Evolutionary conservation across 2,113 vertebrate genomes (phyloP).

Genomic region (Donacobius atricapilla): DNA sequence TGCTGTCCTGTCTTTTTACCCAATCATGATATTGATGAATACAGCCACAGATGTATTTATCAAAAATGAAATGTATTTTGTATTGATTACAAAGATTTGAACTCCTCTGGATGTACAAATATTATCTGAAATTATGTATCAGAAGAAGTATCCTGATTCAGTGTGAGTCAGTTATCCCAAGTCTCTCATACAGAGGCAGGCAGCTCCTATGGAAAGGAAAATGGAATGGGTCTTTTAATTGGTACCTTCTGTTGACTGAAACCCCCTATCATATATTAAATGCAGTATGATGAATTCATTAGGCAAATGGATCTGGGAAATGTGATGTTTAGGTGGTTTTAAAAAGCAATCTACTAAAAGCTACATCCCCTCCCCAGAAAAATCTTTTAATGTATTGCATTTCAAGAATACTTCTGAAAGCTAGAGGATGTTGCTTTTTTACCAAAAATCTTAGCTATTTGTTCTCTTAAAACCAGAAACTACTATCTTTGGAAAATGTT

Average conservation of each 20-base stretch:
- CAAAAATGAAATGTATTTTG: not conserved
- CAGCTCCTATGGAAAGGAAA: not conserved
- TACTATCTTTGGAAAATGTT: not conserved
- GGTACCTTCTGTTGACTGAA: not conserved
- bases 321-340: not conserved
- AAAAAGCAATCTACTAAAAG: conserved; percentile 7
- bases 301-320: conserved; percentile 7
- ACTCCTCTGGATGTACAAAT: not conserved
- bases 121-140: not conserved
- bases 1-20: not conserved
- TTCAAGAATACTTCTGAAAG: not conserved
- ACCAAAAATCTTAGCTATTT: not conserved
- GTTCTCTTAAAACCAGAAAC: not conserved
- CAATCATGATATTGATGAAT: not conserved
- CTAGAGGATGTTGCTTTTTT: not conserved
- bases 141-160: not conserved
- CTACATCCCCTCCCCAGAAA: not conserved
- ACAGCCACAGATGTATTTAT: not conserved
- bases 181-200: not conserved
- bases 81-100: not conserved
- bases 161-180: not conserved
- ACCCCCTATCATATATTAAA: not conserved
- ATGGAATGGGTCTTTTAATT: not conserved
- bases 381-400: not conserved
- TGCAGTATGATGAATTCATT: not conserved